phyloP scores from a whole-genome alignment of 30 jellyfish, hydroid and myxozoan genomes.

The Sanderia malayensis region DNA sequence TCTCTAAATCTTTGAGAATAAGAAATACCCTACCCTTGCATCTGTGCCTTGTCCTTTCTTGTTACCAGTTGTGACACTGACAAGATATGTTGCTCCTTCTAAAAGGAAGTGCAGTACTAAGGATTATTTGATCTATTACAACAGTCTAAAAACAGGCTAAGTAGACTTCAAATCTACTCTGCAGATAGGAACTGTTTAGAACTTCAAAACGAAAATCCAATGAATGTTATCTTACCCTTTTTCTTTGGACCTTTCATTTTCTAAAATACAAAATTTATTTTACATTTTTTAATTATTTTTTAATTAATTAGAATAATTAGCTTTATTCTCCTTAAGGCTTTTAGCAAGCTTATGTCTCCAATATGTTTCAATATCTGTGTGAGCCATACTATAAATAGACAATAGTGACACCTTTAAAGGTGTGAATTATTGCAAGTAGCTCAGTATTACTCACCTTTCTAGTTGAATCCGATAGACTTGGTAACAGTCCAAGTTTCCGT shows the following conservation, averaged over 20 bases:
- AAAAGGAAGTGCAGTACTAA: conserved; percentile 11
- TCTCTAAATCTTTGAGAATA: too few relatives aligned
- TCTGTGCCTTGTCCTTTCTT: conserved; percentile 79
- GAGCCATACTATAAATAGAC: too few relatives aligned
- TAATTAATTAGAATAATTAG: too few relatives aligned
- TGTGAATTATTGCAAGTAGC: too few relatives aligned
- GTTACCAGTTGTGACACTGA: conserved; percentile 79
- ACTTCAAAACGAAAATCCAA: too few relatives aligned
- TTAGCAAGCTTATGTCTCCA: too few relatives aligned
- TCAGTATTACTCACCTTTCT: conserved; percentile 37
- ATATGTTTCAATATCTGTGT: too few relatives aligned
- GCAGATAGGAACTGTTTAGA: too few relatives aligned
- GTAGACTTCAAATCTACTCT: too few relatives aligned
- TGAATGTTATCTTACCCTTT: conserved; percentile 39
- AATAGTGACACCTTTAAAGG: too few relatives aligned
- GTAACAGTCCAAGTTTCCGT: conserved; percentile 76
- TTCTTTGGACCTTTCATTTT: conserved; percentile 44
- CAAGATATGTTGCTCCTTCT: conserved; percentile 82
- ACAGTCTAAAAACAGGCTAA: not conserved
- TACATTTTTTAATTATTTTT: too few relatives aligned
- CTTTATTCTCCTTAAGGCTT: too few relatives aligned
- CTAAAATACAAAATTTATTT: conserved; percentile 35
- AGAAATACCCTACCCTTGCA: conserved; percentile 94
- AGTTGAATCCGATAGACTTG: conserved; percentile 64
- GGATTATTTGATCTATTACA: not conserved